These are phyloP conservation scores for Acleris literana DNA, from an alignment of 2,888 invertebrate species.

Conservation along the genomic window DNA sequence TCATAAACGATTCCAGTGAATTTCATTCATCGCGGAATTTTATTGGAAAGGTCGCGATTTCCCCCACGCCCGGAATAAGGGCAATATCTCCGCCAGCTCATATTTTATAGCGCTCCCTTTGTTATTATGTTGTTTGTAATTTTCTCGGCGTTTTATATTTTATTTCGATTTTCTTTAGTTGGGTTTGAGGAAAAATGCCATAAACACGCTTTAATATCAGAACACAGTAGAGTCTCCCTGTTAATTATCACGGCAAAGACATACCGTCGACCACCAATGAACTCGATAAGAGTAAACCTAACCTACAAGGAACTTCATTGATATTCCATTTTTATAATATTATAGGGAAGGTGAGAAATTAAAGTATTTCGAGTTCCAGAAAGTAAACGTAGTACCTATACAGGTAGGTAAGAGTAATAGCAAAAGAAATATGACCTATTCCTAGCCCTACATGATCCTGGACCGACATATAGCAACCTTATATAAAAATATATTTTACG, in stretches of 20 bases:
- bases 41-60: constrained; percentile 66
- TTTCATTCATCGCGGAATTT: constrained; percentile 66
- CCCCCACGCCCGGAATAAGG: constrained; percentile 37
- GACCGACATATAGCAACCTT: too few relatives aligned
- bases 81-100: constrained; percentile 34
- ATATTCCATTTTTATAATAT: too few relatives aligned
- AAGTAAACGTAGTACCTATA: too few relatives aligned
- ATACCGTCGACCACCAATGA: background rate
- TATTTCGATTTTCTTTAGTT: constrained; percentile 32
- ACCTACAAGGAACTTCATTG: background rate
- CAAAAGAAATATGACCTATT: too few relatives aligned
- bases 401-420: too few relatives aligned
- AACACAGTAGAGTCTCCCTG: constrained; percentile 3
- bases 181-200: constrained; percentile 20
- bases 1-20: constrained; percentile 69
- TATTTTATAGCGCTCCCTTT: constrained; percentile 35
- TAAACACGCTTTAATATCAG: constrained; percentile 19
- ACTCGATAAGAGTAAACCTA: background rate
- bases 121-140: constrained; percentile 37
- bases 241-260: constrained; percentile 3
- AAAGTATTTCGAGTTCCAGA: too few relatives aligned
- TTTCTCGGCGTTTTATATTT: constrained; percentile 32
- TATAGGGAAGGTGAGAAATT: too few relatives aligned
- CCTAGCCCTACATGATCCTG: too few relatives aligned
- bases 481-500: too few relatives aligned